Base-by-base conservation (phyloP, 2,113 vertebrate genomes). In the Gavia stellata region DNA sequence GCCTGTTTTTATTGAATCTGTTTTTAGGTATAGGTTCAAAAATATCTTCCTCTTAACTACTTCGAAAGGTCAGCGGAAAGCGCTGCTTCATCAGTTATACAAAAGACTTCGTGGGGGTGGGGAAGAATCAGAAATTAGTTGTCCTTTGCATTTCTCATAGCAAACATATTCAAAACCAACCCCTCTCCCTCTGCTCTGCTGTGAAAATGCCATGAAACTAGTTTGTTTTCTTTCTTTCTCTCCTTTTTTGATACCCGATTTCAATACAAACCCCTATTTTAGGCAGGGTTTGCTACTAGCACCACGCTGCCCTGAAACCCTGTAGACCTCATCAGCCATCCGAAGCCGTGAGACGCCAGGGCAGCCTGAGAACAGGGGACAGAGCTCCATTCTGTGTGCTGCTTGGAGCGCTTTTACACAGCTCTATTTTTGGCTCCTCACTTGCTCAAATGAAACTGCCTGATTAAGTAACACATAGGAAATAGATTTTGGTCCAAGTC, bases 381-480 rank as follows among this genome's bases (percentile, higher is more conserved):
- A 56, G 52, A 88, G 21, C 62, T 93, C 65, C 4, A 0, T 29
- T 44, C 70, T 23, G 13, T 6, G 3, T 7, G 44, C 34, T 31
- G 50, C 58, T 89, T 25, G 4, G 21, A n/a, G 44, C 0, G 0
- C 73, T 87, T 81, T 81, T 77, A 55, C 49, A 29, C 53, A 11
- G 9, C 77, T 85, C 86, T 92, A 25, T 65, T 89, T 91, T 91
- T 91, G 84, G 72, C 84, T 94, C 53, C 74, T 89, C 0, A 0
- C 66, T 96, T 88, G 73, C 92, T 78, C 55, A 86, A 75, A 86
- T 83, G 67, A 92, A 96, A 66, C 63, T 88, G 23, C 77, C 84
- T 92, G 80, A 93, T 88, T 93, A 94, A 86, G 77, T 94, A 96
- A 96, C 58, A 74, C 80, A 23, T 84, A 96, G 66, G 86, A 96